These are phyloP conservation scores for Stichodactyla mertensii DNA, from an alignment of 64 coral and sea anemone genomes.

Conservation along the genomic window DNA sequence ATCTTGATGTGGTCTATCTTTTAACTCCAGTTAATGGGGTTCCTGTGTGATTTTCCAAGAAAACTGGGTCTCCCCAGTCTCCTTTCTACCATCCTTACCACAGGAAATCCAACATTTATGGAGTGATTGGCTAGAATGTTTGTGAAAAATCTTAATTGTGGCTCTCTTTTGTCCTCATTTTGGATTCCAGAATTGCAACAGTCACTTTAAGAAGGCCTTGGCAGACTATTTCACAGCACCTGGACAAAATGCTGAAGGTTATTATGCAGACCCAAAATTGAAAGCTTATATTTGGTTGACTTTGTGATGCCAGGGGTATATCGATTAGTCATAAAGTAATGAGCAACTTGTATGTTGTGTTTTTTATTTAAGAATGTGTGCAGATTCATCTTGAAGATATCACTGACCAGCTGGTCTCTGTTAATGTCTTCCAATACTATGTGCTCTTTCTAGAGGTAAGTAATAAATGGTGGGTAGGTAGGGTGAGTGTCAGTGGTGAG, in stretches of 20 bases:
- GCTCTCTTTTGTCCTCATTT: background rate
- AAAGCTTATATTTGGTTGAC: no score
- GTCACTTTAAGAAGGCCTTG: slow-evolving; percentile 26
- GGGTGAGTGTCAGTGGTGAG: background rate
- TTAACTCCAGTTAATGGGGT: background rate
- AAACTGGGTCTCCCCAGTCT: background rate
- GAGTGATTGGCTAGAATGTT: background rate
- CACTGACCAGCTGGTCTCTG: slow-evolving; percentile 37
- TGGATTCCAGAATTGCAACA: slow-evolving; percentile 34
- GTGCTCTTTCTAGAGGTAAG: slow-evolving; percentile 39
- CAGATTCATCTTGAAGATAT: slow-evolving; percentile 41
- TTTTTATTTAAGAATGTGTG: slow-evolving; percentile 21
- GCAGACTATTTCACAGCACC: slow-evolving; percentile 16
- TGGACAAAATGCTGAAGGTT: slow-evolving; percentile 36
- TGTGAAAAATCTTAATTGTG: no score
- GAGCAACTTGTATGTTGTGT: background rate
- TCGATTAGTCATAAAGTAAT: no score
- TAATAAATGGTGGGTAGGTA: background rate
- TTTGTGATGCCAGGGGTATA: no score
- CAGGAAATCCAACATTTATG: background rate
- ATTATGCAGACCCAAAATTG: background rate
- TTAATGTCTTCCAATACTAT: slow-evolving; percentile 45
- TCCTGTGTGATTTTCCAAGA: background rate
- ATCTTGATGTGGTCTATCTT: background rate
- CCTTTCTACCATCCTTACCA: background rate